These are phyloP conservation scores for Elgaria multicarinata DNA, from an alignment of 2,113 vertebrate genomes.

Conservation along the genomic window DNA sequence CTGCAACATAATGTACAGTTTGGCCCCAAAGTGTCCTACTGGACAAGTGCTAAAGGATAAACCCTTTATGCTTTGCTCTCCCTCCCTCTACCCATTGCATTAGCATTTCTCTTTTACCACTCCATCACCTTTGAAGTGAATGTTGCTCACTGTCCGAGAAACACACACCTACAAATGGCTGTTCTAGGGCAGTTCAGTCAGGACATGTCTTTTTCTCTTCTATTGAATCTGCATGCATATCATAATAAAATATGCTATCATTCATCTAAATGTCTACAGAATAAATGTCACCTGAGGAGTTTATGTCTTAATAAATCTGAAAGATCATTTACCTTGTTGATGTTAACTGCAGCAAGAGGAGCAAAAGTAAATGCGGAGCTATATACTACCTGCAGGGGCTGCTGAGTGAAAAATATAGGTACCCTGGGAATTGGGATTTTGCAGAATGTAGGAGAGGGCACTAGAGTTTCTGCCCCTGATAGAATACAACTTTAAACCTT, in stretches of 20 bases:
- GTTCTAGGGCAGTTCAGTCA: neutral
- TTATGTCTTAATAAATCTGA: conserved; percentile 34
- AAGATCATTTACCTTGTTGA: conserved; percentile 28
- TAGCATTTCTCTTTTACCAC: neutral
- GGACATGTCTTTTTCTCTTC: conserved; percentile 10
- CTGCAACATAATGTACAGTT: neutral
- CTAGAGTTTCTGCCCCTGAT: neutral
- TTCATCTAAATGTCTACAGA: conserved; percentile 24
- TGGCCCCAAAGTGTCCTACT: neutral
- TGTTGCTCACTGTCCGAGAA: neutral
- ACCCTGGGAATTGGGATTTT: neutral
- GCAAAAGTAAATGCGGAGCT: conserved; percentile 1
- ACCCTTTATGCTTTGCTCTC: accelerated
- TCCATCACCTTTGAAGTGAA: neutral
- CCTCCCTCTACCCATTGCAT: neutral
- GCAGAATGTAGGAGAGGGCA: neutral
- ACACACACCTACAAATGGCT: neutral
- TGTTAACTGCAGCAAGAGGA: conserved; percentile 27
- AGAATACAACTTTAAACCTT: neutral
- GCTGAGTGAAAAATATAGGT: conserved; percentile 31
- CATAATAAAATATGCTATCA: conserved; percentile 14
- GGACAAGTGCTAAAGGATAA: neutral
- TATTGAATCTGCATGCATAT: conserved; percentile 6
- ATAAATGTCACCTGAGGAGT: neutral
- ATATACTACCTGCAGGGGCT: neutral